Conservation (phyloP, 2,113 vertebrate species). For the Crypturellus undulatus region DNA sequence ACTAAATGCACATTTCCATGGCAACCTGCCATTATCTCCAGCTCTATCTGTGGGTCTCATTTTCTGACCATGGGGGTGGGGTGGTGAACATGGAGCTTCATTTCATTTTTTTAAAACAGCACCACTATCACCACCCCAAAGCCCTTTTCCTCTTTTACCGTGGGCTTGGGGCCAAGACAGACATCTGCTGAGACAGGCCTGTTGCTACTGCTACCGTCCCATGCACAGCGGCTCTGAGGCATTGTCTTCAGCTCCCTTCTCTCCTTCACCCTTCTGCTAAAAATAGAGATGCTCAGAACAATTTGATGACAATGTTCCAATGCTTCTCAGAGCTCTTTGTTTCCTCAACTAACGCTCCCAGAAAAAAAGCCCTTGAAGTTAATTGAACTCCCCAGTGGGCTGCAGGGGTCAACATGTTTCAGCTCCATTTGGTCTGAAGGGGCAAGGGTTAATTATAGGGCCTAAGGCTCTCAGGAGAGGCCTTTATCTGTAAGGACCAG, state of each 20-base stretch:
- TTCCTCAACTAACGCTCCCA: not conserved
- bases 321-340: conserved; percentile 26
- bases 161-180: not conserved
- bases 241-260: conserved; percentile 19
- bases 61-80: conserved; percentile 69
- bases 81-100: conserved; percentile 55
- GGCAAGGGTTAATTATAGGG: conserved; percentile 1
- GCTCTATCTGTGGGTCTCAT: conserved; percentile 77
- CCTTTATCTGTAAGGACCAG: not conserved
- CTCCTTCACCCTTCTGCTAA: conserved; percentile 18
- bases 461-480: not conserved
- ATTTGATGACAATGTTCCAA: conserved; percentile 34
- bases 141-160: not conserved
- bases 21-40: conserved; percentile 82
- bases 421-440: not conserved
- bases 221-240: not conserved
- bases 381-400: not conserved
- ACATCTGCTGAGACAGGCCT: not conserved
- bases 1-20: conserved; percentile 83
- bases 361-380: conserved; percentile 29
- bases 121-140: not conserved
- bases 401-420: not conserved
- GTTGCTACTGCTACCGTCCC: not conserved
- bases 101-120: not conserved
- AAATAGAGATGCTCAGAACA: conserved; percentile 50